Percentiles rank a stretch among this genome's conserved stretches.
Evolutionary conservation across 2,113 vertebrate genomes (phyloP).

Genomic region (Apistogramma diplotaenia): DNA sequence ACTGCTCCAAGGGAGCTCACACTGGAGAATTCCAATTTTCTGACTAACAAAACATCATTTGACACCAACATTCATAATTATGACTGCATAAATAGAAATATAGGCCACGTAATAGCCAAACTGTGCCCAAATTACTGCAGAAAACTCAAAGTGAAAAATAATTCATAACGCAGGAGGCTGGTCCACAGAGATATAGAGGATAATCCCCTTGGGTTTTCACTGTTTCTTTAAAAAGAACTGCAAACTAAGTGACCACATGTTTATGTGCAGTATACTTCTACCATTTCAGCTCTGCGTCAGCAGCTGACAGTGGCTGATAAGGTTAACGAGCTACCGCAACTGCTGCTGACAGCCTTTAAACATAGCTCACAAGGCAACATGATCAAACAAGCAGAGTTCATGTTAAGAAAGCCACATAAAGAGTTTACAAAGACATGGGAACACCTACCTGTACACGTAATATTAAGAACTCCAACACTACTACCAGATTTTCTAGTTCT

Average conservation of each 20-base stretch:
- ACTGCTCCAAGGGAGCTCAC: not conserved
- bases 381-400: not conserved
- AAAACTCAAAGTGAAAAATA: conserved; percentile 38
- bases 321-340: not conserved
- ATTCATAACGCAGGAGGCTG: conserved; percentile 38
- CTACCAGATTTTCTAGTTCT: not conserved
- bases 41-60: conserved; percentile 38
- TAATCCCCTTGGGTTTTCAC: conserved; percentile 38
- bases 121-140: conserved; percentile 18
- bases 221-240: conserved; percentile 18
- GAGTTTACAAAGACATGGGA: not conserved
- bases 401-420: not conserved
- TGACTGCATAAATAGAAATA: conserved; percentile 7
- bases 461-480: not conserved
- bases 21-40: conserved; percentile 21
- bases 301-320: not conserved
- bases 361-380: not conserved
- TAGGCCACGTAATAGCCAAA: not conserved
- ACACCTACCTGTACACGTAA: not conserved
- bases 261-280: not conserved
- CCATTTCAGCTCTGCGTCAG: not conserved
- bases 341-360: not conserved
- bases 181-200: conserved; percentile 58
- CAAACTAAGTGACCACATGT: not conserved
- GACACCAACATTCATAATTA: conserved; percentile 32